phyloP scores from a whole-genome alignment of 92 coral and sea anemone species.

The Metridium senile region DNA sequence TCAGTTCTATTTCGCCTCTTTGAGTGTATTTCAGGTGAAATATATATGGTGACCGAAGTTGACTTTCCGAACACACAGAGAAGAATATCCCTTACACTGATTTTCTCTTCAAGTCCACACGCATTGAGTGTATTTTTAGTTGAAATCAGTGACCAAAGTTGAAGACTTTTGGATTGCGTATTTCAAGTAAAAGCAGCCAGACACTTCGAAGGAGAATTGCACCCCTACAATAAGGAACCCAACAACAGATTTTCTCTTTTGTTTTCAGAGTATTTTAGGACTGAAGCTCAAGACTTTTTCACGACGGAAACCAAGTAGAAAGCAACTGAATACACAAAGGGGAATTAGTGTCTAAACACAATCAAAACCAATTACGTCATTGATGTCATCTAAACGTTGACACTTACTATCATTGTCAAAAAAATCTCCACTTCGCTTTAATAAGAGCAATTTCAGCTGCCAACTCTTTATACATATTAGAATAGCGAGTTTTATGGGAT shows the following conservation, averaged over 20 bases:
- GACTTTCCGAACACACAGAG: too few species aligned
- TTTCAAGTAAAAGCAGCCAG: neutral
- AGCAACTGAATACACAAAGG: neutral
- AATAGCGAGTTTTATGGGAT: too few species aligned
- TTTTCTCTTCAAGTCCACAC: too few species aligned
- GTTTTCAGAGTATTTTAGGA: too few species aligned
- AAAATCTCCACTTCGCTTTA: conserved; percentile 13
- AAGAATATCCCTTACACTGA: too few species aligned
- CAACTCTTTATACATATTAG: too few species aligned
- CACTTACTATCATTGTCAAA: conserved; percentile 19
- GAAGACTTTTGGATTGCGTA: neutral
- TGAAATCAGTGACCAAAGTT: neutral
- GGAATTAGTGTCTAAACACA: conserved; percentile 14
- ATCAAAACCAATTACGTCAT: conserved; percentile 2
- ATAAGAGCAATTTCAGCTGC: conserved; percentile 26
- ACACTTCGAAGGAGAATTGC: neutral
- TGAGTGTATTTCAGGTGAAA: too few species aligned
- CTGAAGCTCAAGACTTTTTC: neutral
- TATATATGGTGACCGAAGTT: too few species aligned
- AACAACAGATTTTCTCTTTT: too few species aligned
- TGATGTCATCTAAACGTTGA: neutral
- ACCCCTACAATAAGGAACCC: neutral
- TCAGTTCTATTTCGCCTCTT: too few species aligned
- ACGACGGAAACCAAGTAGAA: neutral
- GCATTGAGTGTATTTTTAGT: neutral